A percentile compares a stretch with the other conserved stretches of the same genome.
Evolutionary conservation across 1,140 invertebrate genomes (phyloP).

Genomic region (Lasaia peninsularis): DNA sequence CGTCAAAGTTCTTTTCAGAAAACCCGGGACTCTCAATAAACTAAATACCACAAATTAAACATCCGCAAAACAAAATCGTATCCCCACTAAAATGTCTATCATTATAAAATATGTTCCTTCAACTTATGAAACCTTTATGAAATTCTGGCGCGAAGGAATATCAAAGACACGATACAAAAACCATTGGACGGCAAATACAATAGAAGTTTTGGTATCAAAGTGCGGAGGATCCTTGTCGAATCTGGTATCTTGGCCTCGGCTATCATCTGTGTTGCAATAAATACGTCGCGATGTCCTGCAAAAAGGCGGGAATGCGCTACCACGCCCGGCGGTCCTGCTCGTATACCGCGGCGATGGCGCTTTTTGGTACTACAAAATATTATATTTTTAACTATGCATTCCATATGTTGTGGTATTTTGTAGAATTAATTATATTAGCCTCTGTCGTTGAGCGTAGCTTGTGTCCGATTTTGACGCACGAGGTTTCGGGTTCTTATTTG

Average conservation of each 20-base stretch:
- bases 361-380: conserved; percentile 53
- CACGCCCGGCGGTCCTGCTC: conserved; percentile 61
- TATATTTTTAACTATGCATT: conserved; percentile 33
- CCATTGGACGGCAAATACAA: conserved; percentile 42
- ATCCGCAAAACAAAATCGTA: not conserved
- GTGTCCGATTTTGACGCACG: not conserved
- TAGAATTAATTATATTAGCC: not conserved
- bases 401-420: not conserved
- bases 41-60: not conserved
- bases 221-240: conserved; percentile 56
- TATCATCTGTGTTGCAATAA: conserved; percentile 62
- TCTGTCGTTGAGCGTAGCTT: no score
- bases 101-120: not conserved
- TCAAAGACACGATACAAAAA: conserved; percentile 41
- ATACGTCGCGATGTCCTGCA: conserved; percentile 49
- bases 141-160: conserved; percentile 53
- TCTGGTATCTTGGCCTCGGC: conserved; percentile 47
- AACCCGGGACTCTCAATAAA: no score
- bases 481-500: no score
- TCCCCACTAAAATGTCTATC: not conserved
- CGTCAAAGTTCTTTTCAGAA: no score
- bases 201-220: conserved; percentile 46
- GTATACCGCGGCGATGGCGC: conserved; percentile 37
- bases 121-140: conserved; percentile 22
- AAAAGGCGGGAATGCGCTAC: conserved; percentile 64